Evolutionary conservation across 2,888 invertebrate genomes (phyloP).

Genomic region (Caenorhabditis panamensis): DNA sequence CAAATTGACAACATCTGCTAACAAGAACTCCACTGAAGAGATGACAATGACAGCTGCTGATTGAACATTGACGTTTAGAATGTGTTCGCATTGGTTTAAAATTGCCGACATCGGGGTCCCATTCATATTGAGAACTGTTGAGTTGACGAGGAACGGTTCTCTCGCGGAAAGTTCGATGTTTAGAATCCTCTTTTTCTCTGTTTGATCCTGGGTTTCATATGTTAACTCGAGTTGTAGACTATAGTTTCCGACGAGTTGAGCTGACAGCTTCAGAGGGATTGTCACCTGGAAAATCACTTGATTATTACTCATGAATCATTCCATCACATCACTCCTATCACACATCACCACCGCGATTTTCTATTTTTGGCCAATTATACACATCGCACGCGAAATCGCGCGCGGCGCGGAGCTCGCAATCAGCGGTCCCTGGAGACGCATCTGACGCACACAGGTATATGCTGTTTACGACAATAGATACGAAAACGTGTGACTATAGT

Average conservation of each 20-base stretch:
- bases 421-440: neutral
- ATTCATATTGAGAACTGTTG: constrained; percentile 64
- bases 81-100: constrained; percentile 67
- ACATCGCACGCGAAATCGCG: no score
- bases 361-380: neutral
- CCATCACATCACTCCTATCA: neutral
- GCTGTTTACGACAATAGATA: constrained; percentile 3
- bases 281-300: constrained; percentile 49
- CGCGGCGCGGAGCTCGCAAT: no score
- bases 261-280: constrained; percentile 64
- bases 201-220: constrained; percentile 27
- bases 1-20: constrained; percentile 58
- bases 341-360: no score
- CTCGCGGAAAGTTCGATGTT: constrained; percentile 58
- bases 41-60: constrained; percentile 63
- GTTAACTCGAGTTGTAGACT: constrained; percentile 61
- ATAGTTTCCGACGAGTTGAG: constrained; percentile 68
- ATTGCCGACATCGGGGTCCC: constrained; percentile 68
- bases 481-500: no score
- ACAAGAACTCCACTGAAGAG: constrained; percentile 64
- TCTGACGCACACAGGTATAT: constrained; percentile 17
- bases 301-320: neutral
- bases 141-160: constrained; percentile 65
- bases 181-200: constrained; percentile 21
- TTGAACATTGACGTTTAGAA: constrained; percentile 64